These are phyloP conservation scores for Melospiza melodia DNA, from an alignment of 2,113 vertebrate species.

Conservation along the genomic window DNA sequence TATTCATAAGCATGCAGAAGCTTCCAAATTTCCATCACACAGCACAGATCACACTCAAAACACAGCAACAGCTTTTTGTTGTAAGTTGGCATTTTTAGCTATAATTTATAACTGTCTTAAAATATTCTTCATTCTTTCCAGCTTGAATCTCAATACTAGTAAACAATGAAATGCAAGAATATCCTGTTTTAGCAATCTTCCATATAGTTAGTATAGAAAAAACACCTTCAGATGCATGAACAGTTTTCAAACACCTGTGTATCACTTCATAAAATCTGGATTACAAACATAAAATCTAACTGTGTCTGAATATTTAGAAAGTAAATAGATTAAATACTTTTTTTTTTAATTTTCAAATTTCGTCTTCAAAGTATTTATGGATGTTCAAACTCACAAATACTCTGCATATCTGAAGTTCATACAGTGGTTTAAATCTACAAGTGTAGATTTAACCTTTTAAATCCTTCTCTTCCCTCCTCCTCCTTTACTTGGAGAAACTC, in stretches of 20 bases:
- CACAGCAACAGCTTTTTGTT: background rate
- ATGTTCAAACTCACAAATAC: background rate
- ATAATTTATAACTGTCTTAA: background rate
- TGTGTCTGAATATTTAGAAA: background rate
- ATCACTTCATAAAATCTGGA: background rate
- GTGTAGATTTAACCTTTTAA: background rate
- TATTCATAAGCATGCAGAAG: background rate
- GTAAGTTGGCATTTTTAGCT: background rate
- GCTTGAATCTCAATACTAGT: background rate
- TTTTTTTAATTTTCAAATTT: background rate
- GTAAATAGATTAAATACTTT: background rate
- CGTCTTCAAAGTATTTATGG: background rate
- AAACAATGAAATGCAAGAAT: background rate
- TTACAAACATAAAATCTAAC: background rate
- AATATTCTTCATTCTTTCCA: background rate
- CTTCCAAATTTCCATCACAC: background rate
- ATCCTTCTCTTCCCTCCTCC: background rate
- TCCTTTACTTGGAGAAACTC: background rate
- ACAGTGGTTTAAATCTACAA: background rate
- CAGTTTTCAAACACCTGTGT: background rate
- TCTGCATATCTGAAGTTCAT: background rate
- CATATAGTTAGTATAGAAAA: background rate
- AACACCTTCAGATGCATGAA: background rate
- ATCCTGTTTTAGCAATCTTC: background rate
- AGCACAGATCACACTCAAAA: background rate